These are phyloP conservation scores for Callimorpha dominula DNA, from an alignment of 2,888 invertebrate species.

Conservation along the genomic window DNA sequence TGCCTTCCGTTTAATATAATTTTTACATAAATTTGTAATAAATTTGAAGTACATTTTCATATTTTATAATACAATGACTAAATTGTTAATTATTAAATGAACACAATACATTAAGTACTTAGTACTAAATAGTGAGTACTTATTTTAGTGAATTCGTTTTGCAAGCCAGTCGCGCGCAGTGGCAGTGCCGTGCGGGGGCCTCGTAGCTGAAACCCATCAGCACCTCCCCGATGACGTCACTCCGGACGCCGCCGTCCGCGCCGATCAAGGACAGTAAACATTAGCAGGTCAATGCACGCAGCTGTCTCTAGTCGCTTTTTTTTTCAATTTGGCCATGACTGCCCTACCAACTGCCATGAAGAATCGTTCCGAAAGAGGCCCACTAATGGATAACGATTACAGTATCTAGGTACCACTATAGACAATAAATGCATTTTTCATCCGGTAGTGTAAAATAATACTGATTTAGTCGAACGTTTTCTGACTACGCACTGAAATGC, in stretches of 20 bases:
- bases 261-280: constrained; percentile 85
- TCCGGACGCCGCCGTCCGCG: constrained; percentile 61
- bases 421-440: constrained; percentile 34
- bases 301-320: constrained; percentile 77
- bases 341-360: constrained; percentile 69
- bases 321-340: constrained; percentile 71
- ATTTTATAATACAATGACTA: neutral
- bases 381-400: constrained; percentile 56
- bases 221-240: constrained; percentile 83
- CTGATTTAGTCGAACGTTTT: constrained; percentile 11
- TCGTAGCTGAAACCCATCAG: constrained; percentile 81
- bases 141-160: constrained; percentile 8
- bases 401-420: constrained; percentile 32
- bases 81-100: neutral
- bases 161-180: constrained; percentile 3
- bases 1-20: neutral
- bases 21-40: neutral
- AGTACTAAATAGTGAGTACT: constrained; percentile 8
- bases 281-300: constrained; percentile 83
- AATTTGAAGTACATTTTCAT: neutral
- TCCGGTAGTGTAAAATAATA: constrained; percentile 44
- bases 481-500: constrained; percentile 18
- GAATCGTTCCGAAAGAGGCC: constrained; percentile 63
- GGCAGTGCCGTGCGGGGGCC: constrained; percentile 36
- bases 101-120: neutral